A percentile compares a stretch with the other conserved stretches of the same genome.
Evolutionary conservation across 2,888 invertebrate genomes (phyloP).

Genomic region (Hirtodrosophila alboralis): DNA sequence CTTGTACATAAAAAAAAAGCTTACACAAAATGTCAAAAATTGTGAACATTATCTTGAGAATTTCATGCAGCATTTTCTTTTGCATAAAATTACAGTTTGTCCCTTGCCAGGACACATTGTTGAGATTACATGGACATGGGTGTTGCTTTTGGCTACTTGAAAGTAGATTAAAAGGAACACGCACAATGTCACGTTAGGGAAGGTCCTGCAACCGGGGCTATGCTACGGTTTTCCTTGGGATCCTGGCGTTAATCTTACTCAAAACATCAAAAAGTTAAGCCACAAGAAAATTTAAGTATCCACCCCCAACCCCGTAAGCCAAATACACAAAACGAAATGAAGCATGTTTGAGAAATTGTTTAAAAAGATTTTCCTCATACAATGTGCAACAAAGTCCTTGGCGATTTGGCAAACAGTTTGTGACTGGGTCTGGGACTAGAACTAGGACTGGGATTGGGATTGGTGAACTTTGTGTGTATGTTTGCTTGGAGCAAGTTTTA

Average conservation of each 20-base stretch:
- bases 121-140: constrained; percentile 66
- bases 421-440: constrained; percentile 18
- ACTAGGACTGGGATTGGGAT: constrained; percentile 3
- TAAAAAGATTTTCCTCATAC: constrained; percentile 61
- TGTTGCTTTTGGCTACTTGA: constrained; percentile 75
- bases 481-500: constrained; percentile 18
- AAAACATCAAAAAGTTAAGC: constrained; percentile 69
- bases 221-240: background rate
- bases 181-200: constrained; percentile 57
- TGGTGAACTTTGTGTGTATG: constrained; percentile 5
- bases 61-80: constrained; percentile 63
- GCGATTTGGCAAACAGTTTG: constrained; percentile 54
- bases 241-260: constrained; percentile 60
- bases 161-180: constrained; percentile 69
- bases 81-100: constrained; percentile 75
- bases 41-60: constrained; percentile 58
- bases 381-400: constrained; percentile 51
- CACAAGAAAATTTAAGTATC: constrained; percentile 66
- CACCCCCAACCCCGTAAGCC: constrained; percentile 15
- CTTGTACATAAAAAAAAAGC: constrained; percentile 39
- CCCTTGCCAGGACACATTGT: constrained; percentile 39
- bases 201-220: constrained; percentile 37
- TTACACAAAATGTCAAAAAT: constrained; percentile 51
- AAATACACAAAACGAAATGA: constrained; percentile 47
- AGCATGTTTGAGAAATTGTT: constrained; percentile 64